Evolutionary conservation across 2,797 vertebrate species (phyloP).

Genomic region (Aplochiton taeniatus): DNA sequence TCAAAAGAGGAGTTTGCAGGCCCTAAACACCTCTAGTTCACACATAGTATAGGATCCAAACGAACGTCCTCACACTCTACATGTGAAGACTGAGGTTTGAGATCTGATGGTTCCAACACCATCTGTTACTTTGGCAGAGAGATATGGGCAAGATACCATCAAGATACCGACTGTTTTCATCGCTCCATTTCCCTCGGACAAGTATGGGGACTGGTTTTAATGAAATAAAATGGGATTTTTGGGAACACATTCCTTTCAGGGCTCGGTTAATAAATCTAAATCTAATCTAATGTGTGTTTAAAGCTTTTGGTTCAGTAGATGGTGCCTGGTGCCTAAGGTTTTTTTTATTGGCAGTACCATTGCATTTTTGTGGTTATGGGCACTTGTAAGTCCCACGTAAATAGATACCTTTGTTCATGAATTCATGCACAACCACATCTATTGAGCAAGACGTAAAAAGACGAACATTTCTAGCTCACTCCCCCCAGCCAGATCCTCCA

Average conservation of each 20-base stretch:
- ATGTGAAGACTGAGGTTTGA: slow-evolving; percentile 23
- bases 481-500: too few species aligned
- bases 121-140: slow-evolving; percentile 53
- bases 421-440: too few species aligned
- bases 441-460: too few species aligned
- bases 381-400: too few species aligned
- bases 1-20: too few species aligned
- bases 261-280: neutral
- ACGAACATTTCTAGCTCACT: too few species aligned
- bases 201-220: neutral
- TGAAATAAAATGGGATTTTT: slow-evolving; percentile 11
- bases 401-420: too few species aligned
- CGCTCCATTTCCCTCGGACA: slow-evolving; percentile 12
- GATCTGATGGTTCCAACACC: slow-evolving; percentile 49
- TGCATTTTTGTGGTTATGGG: too few species aligned
- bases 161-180: slow-evolving; percentile 26
- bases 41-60: neutral
- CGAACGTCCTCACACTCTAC: slow-evolving; percentile 34
- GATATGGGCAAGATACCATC: slow-evolving; percentile 18
- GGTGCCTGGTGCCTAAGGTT: too few species aligned
- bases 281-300: neutral
- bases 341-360: too few species aligned
- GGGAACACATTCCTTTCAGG: slow-evolving; percentile 22
- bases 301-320: too few species aligned
- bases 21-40: neutral